These are phyloP conservation scores for Fragum sueziense DNA, from an alignment of 2,888 invertebrate species.

Conservation along the genomic window DNA sequence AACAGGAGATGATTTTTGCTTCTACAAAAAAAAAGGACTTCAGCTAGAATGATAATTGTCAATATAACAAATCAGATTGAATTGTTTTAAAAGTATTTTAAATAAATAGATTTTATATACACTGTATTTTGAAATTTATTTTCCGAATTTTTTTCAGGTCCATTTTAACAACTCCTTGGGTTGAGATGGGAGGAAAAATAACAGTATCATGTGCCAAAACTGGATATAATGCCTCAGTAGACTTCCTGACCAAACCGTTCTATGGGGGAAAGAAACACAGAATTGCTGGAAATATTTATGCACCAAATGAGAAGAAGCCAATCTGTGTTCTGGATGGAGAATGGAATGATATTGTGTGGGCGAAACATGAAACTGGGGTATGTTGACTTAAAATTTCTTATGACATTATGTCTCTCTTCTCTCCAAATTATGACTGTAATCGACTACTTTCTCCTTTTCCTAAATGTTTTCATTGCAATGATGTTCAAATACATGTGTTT, in stretches of 20 bases:
- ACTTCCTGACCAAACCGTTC: conserved; percentile 98
- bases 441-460: not conserved
- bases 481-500: too few species aligned
- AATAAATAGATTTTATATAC: too few species aligned
- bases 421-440: too few species aligned
- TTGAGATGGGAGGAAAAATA: conserved; percentile 97
- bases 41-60: too few species aligned
- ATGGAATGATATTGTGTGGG: conserved; percentile 98
- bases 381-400: too few species aligned
- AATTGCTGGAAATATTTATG: conserved; percentile 89
- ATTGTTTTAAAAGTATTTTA: too few species aligned
- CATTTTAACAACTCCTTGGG: conserved; percentile 98
- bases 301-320: conserved; percentile 92
- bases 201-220: conserved; percentile 95
- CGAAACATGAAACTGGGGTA: conserved; percentile 90
- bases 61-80: too few species aligned
- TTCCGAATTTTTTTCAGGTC: conserved; percentile 86
- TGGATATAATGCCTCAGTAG: conserved; percentile 95
- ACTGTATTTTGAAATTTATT: too few species aligned
- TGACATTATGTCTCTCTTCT: too few species aligned
- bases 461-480: too few species aligned
- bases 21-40: too few species aligned
- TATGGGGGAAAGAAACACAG: conserved; percentile 98
- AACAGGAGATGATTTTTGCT: too few species aligned
- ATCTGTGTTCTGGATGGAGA: conserved; percentile 95